phyloP scores from a whole-genome alignment of 2,888 invertebrate genomes.

The Drosophila testacea region DNA sequence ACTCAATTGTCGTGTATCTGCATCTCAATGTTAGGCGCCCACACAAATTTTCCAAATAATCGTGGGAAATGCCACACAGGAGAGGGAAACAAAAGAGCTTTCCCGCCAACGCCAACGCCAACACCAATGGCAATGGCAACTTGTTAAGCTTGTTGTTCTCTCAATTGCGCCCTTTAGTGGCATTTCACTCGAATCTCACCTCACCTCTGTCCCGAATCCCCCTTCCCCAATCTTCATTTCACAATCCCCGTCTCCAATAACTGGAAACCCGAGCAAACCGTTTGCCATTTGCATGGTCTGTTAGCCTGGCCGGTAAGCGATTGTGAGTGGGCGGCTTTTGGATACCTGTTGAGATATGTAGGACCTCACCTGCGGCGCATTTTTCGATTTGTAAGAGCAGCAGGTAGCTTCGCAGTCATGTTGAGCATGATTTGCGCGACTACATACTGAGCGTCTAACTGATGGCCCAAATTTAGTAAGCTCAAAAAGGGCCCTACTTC shows the following conservation, averaged over 20 bases:
- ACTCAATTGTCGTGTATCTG: slow-evolving; percentile 50
- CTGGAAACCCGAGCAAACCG: slow-evolving; percentile 26
- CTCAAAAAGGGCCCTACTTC: slow-evolving; percentile 1
- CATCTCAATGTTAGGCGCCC: slow-evolving; percentile 6
- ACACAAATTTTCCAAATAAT: slow-evolving; percentile 30
- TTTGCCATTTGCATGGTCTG: slow-evolving; percentile 45
- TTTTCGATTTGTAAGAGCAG: slow-evolving; percentile 59
- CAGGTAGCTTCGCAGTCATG: slow-evolving; percentile 54
- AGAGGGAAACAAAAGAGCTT: slow-evolving; percentile 39
- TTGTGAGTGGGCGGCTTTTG: slow-evolving; percentile 33
- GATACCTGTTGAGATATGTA: slow-evolving; percentile 65
- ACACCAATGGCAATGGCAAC: slow-evolving; percentile 44
- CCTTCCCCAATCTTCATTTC: not conserved
- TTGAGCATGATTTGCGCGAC: slow-evolving; percentile 56
- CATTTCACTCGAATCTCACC: slow-evolving; percentile 52
- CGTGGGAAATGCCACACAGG: slow-evolving; percentile 30
- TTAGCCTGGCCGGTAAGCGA: slow-evolving; percentile 38
- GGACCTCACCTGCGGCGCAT: slow-evolving; percentile 43
- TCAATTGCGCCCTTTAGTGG: slow-evolving; percentile 72
- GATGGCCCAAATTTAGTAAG: slow-evolving; percentile 9
- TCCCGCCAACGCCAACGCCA: slow-evolving; percentile 36
- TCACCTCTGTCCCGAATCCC: not conserved
- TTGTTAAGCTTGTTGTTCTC: slow-evolving; percentile 78
- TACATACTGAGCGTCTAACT: slow-evolving; percentile 25
- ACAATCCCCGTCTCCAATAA: not conserved